Evolutionary conservation across 2,797 vertebrate species (phyloP).

Genomic region (Megalops cyprinoides): DNA sequence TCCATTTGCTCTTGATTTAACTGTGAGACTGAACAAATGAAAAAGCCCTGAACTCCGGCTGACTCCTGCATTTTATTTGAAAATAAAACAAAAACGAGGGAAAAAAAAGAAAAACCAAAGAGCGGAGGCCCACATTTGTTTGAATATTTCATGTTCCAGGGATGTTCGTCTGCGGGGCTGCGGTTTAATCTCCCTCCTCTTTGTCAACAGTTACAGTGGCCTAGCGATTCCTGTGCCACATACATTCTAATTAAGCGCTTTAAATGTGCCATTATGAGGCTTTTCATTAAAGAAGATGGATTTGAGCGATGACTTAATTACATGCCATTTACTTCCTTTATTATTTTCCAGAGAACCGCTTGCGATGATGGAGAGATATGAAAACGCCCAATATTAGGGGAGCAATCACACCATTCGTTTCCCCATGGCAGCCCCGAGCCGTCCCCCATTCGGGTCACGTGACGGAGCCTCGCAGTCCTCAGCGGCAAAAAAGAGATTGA

Average conservation of each 20-base stretch:
- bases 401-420: constrained; percentile 62
- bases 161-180: constrained; percentile 33
- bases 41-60: constrained; percentile 53
- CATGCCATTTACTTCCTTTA: constrained; percentile 46
- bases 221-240: constrained; percentile 42
- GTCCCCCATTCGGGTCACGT: constrained; percentile 46
- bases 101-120: constrained; percentile 42
- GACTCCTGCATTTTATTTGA: constrained; percentile 50
- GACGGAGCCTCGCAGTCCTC: neutral
- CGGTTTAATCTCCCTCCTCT: constrained; percentile 20
- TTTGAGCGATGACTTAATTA: constrained; percentile 47
- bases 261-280: constrained; percentile 53
- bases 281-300: constrained; percentile 53
- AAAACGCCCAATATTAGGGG: constrained; percentile 57
- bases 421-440: constrained; percentile 59
- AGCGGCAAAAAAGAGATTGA: neutral
- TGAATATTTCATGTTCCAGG: constrained; percentile 59
- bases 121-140: constrained; percentile 41
- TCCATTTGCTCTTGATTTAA: neutral
- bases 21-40: constrained; percentile 44
- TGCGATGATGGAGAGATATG: constrained; percentile 53
- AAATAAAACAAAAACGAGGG: constrained; percentile 31
- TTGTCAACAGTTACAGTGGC: constrained; percentile 31
- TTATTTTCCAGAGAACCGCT: constrained; percentile 53
- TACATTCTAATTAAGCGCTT: constrained; percentile 48